Percentiles rank a stretch among this genome's conserved stretches.
These are phyloP conservation scores for Rhagologus leucostigma DNA, from an alignment of 2,113 vertebrate species.

Conservation along the genomic window DNA sequence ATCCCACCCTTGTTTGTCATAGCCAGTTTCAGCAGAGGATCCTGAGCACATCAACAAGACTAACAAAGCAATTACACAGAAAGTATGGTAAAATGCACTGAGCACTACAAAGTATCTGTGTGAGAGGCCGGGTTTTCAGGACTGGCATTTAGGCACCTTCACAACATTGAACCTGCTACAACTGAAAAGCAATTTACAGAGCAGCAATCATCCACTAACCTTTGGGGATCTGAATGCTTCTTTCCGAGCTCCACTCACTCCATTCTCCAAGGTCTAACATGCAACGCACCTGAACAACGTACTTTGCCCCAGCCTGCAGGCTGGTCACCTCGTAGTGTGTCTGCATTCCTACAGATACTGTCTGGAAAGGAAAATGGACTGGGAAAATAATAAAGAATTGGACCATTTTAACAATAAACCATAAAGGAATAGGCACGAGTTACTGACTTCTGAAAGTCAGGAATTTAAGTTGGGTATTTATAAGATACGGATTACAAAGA, in stretches of 20 bases:
- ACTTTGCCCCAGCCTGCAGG: not conserved
- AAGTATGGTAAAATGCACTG: not conserved
- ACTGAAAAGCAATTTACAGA: not conserved
- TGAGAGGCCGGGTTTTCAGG: not conserved
- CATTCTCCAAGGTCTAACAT: slow-evolving; percentile 24
- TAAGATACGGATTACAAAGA: not conserved
- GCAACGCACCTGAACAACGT: slow-evolving; percentile 27
- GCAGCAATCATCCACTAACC: not conserved
- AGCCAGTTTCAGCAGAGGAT: not conserved
- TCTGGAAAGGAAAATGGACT: slow-evolving; percentile 33
- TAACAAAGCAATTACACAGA: not conserved
- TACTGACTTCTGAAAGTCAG: not conserved
- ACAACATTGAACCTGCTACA: not conserved
- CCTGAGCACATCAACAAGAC: not conserved
- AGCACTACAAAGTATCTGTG: not conserved
- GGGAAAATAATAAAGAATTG: not conserved
- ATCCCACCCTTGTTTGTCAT: not conserved
- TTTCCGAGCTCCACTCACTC: slow-evolving; percentile 44
- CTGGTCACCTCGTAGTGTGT: not conserved
- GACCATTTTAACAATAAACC: not conserved
- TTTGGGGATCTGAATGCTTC: not conserved
- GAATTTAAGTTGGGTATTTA: not conserved
- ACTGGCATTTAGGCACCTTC: not conserved
- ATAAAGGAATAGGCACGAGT: not conserved
- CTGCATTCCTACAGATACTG: slow-evolving; percentile 7